Base-by-base conservation (phyloP, 2,113 vertebrate genomes). In the Dendrocopos noguchii region DNA sequence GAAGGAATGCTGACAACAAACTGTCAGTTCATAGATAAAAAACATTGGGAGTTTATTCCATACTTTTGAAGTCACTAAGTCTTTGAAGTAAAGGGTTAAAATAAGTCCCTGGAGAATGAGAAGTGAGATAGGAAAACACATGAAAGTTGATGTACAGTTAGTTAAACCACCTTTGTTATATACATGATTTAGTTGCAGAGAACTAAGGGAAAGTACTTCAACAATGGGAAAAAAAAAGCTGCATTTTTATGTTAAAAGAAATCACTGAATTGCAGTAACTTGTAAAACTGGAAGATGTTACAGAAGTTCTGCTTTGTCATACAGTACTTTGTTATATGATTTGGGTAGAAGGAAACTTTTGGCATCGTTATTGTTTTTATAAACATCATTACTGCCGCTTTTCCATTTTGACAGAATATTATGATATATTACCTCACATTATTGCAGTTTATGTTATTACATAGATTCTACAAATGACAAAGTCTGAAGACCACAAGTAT, bases 401-500 rank as follows among this genome's bases (percentile, higher is more conserved):
- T 72, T 70, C 24, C 11, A 11, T 59, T 92, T 59, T 80, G 67
- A 79, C 33, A 75, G 46, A n/a, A 75, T 55, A 60, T 75, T 42
- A 67, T 93, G 80, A 93, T 84, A 34, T 56, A 88, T 92, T 90
- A 57, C 53, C 33, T 73, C 39, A 91, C 36, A 91, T 90, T 50
- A 90, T 84, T 1, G 0, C 56, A 53, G 70, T 88, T 92, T 75
- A 63, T 77, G 56, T 82, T 93, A 59, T 95, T 89, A 84, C 20
- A 56, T 76, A 93, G 94, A 76, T 91, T 39, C n/a, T 85, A 39
- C 29, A 87, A 88, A 93, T 84, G 80, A 80, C 68, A 80, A 94
- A 93, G 75, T 94, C 85, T 85, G 68, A 65, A 86, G 44, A 87
- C 50, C 18, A 68, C 50, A 64, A 39, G 71, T 94, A 88, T 70